These are phyloP conservation scores for Otolemur crassicaudatus DNA, from an alignment of 2,797 vertebrate species.

Conservation along the genomic window DNA sequence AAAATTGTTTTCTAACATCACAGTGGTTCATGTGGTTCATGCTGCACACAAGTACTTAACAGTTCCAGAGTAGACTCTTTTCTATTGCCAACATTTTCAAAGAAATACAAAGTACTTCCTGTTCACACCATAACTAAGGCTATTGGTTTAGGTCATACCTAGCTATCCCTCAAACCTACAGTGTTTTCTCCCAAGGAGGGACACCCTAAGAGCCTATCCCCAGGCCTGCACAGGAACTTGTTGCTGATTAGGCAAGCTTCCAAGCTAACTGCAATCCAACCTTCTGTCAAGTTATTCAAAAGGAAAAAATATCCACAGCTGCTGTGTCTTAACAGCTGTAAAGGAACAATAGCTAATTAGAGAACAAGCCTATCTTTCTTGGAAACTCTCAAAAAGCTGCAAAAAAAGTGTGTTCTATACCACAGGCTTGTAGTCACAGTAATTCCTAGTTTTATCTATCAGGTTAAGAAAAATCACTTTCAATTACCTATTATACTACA, in stretches of 20 bases:
- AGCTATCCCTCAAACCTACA: background rate
- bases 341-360: slow-evolving; percentile 76
- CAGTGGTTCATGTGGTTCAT: background rate
- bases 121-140: background rate
- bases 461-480: slow-evolving; percentile 51
- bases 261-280: slow-evolving; percentile 30
- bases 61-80: slow-evolving; percentile 35
- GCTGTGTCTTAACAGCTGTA: slow-evolving; percentile 72
- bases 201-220: background rate
- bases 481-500: background rate
- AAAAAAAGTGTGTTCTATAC: slow-evolving; percentile 56
- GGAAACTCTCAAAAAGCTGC: slow-evolving; percentile 64
- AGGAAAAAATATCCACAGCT: slow-evolving; percentile 65
- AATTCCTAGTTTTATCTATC: slow-evolving; percentile 41
- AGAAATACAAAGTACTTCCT: slow-evolving; percentile 41
- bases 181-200: background rate
- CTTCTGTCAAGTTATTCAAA: slow-evolving; percentile 30
- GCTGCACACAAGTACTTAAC: background rate
- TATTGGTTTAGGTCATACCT: background rate
- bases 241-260: slow-evolving; percentile 33
- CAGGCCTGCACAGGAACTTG: background rate
- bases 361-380: slow-evolving; percentile 60
- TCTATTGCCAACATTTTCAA: slow-evolving; percentile 23
- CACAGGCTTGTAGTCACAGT: background rate
- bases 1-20: slow-evolving; percentile 40